Percentiles rank a stretch among this genome's conserved stretches.
phyloP scores from a whole-genome alignment of 1,140 invertebrate species.

The Mylabris phalerata region DNA sequence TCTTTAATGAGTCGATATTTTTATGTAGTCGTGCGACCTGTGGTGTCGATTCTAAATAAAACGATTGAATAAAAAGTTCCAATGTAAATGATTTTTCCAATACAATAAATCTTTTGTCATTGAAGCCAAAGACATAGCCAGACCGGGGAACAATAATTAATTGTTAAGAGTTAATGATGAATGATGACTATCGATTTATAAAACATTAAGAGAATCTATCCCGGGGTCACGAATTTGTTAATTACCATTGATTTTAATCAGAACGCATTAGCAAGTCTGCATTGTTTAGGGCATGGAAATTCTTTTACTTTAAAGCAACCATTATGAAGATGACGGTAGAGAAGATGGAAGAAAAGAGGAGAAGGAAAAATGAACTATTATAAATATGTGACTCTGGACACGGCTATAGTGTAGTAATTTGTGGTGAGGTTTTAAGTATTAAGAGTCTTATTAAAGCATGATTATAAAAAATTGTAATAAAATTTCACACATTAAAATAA shows the following conservation, averaged over 20 bases:
- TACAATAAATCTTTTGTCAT: conserved; percentile 41
- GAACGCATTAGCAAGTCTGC: conserved; percentile 1
- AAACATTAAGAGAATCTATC: conserved; percentile 33
- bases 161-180: conserved; percentile 40
- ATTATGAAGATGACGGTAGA: neutral
- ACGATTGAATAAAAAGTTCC: conserved; percentile 33
- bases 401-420: conserved; percentile 25
- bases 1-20: too few species aligned
- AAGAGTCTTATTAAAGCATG: conserved; percentile 43
- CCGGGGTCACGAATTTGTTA: conserved; percentile 39
- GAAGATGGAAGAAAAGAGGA: neutral
- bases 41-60: conserved; percentile 12
- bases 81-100: conserved; percentile 39
- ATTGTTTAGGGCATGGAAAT: neutral
- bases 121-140: conserved; percentile 22
- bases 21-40: conserved; percentile 16
- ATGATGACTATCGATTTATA: conserved; percentile 38
- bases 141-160: conserved; percentile 35
- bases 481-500: conserved; percentile 45
- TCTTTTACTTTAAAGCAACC: too few species aligned
- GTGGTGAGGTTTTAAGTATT: conserved; percentile 35
- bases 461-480: conserved; percentile 45
- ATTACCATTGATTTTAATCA: conserved; percentile 32
- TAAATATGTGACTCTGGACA: conserved; percentile 6
- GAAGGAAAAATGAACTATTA: conserved; percentile 2